phyloP scores from a whole-genome alignment of 1,140 invertebrate genomes.

The Drosophila subobscura region DNA sequence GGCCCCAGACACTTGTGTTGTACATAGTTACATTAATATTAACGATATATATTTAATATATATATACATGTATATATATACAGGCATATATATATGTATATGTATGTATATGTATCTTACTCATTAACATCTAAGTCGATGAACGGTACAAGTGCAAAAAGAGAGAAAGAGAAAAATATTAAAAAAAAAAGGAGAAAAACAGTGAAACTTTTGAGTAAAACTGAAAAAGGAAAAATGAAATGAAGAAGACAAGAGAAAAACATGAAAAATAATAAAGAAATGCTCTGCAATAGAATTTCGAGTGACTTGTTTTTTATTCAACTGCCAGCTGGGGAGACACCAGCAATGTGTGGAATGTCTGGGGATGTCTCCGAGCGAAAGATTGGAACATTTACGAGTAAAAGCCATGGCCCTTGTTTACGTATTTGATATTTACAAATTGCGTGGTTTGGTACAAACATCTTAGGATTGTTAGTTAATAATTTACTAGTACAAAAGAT shows the following conservation, averaged over 20 bases:
- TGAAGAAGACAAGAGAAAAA: slow-evolving; percentile 51
- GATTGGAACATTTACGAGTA: too few species aligned
- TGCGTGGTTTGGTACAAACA: too few species aligned
- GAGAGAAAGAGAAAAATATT: slow-evolving; percentile 43
- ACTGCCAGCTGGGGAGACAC: too few species aligned
- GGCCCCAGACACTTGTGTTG: slow-evolving; percentile 61
- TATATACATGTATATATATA: slow-evolving; percentile 51
- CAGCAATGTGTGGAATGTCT: background rate
- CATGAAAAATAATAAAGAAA: slow-evolving; percentile 80
- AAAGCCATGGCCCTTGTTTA: too few species aligned
- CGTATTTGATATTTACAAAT: too few species aligned
- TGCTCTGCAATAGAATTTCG: slow-evolving; percentile 76
- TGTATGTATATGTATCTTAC: slow-evolving; percentile 61
- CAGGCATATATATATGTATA: slow-evolving; percentile 29
- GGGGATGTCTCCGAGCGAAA: too few species aligned
- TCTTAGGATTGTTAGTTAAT: too few species aligned
- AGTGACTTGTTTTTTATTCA: slow-evolving; percentile 5
- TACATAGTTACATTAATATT: slow-evolving; percentile 79
- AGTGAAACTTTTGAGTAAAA: slow-evolving; percentile 38
- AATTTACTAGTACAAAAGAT: too few species aligned
- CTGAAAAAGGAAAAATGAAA: slow-evolving; percentile 45
- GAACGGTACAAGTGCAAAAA: slow-evolving; percentile 79
- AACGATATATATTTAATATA: slow-evolving; percentile 73
- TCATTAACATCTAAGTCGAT: slow-evolving; percentile 76
- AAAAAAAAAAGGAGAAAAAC: slow-evolving; percentile 33